A percentile compares a stretch with the other conserved stretches of the same genome.
These are phyloP conservation scores for Camponotus vicinus DNA, from an alignment of 1,140 invertebrate genomes.

Conservation along the genomic window DNA sequence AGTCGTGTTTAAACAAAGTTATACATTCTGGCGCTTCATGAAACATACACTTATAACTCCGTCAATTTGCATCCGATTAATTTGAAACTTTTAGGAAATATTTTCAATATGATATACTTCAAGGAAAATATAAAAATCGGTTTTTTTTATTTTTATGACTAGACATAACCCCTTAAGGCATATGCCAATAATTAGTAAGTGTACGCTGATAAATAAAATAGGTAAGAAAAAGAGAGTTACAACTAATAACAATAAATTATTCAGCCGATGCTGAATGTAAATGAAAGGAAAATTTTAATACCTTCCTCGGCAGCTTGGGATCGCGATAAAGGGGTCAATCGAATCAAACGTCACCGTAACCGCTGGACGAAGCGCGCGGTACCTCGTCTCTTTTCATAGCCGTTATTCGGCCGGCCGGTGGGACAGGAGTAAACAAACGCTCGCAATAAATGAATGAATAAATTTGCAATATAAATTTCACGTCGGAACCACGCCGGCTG, in stretches of 20 bases:
- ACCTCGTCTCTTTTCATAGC: conserved; percentile 35
- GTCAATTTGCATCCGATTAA: too few relatives aligned
- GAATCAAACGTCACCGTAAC: conserved; percentile 32
- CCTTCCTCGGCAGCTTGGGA: conserved; percentile 1
- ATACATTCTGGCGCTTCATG: too few relatives aligned
- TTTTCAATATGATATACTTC: too few relatives aligned
- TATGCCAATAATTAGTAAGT: too few relatives aligned
- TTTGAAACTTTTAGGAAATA: too few relatives aligned
- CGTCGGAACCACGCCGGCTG: conserved; percentile 53
- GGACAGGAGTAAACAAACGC: conserved; percentile 67
- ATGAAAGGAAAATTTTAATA: conserved; percentile 15
- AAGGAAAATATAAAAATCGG: too few relatives aligned
- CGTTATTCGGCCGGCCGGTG: conserved; percentile 57
- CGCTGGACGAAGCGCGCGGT: not conserved
- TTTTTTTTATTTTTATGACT: too few relatives aligned
- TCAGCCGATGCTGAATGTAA: not conserved
- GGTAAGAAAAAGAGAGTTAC: too few relatives aligned
- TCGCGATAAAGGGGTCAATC: conserved; percentile 40
- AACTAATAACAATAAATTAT: not conserved
- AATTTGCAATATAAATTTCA: conserved; percentile 80
- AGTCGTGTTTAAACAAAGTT: too few relatives aligned
- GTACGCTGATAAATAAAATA: too few relatives aligned
- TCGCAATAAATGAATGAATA: conserved; percentile 78
- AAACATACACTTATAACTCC: too few relatives aligned
- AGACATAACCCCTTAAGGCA: too few relatives aligned